Evolutionary conservation across 2,113 vertebrate species (phyloP), one percentile per base, ranked within the genome.

Genomic region (Ochotona princeps): DNA sequence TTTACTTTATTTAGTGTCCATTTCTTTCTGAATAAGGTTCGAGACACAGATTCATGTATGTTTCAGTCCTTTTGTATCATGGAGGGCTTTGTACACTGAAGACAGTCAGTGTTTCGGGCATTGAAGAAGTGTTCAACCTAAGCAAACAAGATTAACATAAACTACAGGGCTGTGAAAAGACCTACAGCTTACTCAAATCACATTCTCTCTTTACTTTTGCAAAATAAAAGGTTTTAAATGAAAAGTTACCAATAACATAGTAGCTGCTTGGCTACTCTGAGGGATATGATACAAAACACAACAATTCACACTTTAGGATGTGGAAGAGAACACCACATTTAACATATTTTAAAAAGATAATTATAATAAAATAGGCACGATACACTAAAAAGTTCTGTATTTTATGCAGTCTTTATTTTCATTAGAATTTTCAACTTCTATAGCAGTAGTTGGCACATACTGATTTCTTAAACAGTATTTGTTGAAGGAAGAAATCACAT

Each of bases 221-320:
- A 93, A 88, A 95, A 75, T 32, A 32, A 94, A 86, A 89, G 21
- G 49, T 81, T 57, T 92, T 89, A 82, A 79, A 8, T 54, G 83
- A 32, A 23, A 51, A 47, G 79, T 4, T 60, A 79, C 13, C 15
- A 25, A 79, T 17, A 12, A 89, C 17, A 76, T 28, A 84, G 51
- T 44, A 44, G 38, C 38, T 44, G 6, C 38, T 57, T 54, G 72
- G 38, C 38, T 83, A 38, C 9, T 28, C 32, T 1, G 12, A 7
- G 8, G 8, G 83, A 88, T 18, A 82, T 44, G 20, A 74, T 65
- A 74, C 10, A 91, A 86, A 86, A 65, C 7, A 14, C 15, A 70
- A 35, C 49, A 92, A 81, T 2, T 63, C 72, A 38, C 17, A 69
- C 61, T 44, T 67, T 21, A 66, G 84, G 90, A 78, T 30, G 35